Evolutionary conservation across 2,888 invertebrate species (phyloP), one percentile per base, ranked within the genome.

Genomic region (Hyposoter dolosus): DNA sequence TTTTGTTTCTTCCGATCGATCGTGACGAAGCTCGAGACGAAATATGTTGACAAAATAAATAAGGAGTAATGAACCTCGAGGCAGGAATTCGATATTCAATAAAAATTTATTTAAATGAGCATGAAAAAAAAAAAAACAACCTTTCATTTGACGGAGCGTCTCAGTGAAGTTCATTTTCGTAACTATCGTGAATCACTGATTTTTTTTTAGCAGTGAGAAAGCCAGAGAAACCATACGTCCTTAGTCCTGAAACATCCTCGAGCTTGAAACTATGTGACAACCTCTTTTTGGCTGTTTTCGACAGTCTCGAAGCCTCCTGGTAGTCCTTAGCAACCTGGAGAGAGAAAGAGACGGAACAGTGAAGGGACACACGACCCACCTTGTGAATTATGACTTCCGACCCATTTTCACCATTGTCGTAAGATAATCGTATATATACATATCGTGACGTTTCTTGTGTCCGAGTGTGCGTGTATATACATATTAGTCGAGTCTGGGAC

Each of bases 311-410:
- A 69, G 66, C 32, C 71, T 69, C 76, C 60, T 40, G 75, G 53
- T 68, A 45, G 68, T 45, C 81, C 66, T 76, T 47, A 43, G 23
- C 65, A 53, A 78, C 63, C 68, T 72, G 79, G 74, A 78, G 82
- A 78, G 47, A 66, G 83, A 50, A 43, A 53, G 63, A 82, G 76
- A 76, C 76, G 78, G 88, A 75, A 82, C 87, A 82, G 83, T 68
- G 75, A 85, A 86, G 79, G 79, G 84, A 82, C 84, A 84, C 65
- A 82, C 86, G 84, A 84, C 87, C 68, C 65, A 82, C 81, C 84
- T 78, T 89, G 88, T 93, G 90, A 93, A 91, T 91, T 93, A 93
- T 92, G 92, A 92, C 93, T 92, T 93, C 92, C 93, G 92, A 92
- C 90, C 92, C 91, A 90, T 91, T 92, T 93, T 90, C 90, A 90